Base-by-base conservation (phyloP, 2,113 vertebrate genomes). In the Anoplopoma fimbria region DNA sequence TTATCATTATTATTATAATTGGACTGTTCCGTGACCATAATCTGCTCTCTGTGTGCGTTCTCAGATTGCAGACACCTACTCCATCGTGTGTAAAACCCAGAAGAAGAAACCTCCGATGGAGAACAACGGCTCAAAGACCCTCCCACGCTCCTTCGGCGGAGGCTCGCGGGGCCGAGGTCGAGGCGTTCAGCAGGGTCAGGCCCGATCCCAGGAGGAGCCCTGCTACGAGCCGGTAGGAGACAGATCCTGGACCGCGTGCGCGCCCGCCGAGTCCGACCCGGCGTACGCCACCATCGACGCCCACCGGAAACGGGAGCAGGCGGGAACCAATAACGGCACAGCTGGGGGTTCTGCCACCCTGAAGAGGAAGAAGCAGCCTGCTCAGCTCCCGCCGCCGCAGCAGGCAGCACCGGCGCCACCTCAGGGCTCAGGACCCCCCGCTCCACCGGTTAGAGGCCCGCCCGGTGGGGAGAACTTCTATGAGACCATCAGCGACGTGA, bases 51-150 rank as follows among this genome's bases (percentile, higher is more conserved):
- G 73, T 87, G 40, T 91, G 76, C 84, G 73, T 74, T 88, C 51
- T 85, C 92, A 96, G 95, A 95, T 96, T 72, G 92, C 95, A 77
- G 95, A 96, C 62, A 96, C 95, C 82, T 96, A 96, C 90, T 96
- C 95, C 69, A 95, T 95, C 2, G 93, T 96, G 76, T 96, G 94
- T 86, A 95, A 96, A 91, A 87, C 88, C 42, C 89, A 91, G 80
- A 96, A 94, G 88, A 96, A 95, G 86, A 95, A 93, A 65, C 91
- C 91, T 34, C 83, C 91, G 8, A 84, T 90, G 82, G 92, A 93
- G 70, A 81, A 86, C 90, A 93, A 86, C 1, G 91, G 90, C 51
- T 84, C 91, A 21, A 93, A 92, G 69, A 94, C 90, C 76, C 91
- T 93, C 61, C 89, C 89, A 2, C 93, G 91, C 69, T 93, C 87